Evolutionary conservation across 1,140 invertebrate genomes (phyloP), one percentile per base, ranked within the genome.

Genomic region (Papilio dardanus): DNA sequence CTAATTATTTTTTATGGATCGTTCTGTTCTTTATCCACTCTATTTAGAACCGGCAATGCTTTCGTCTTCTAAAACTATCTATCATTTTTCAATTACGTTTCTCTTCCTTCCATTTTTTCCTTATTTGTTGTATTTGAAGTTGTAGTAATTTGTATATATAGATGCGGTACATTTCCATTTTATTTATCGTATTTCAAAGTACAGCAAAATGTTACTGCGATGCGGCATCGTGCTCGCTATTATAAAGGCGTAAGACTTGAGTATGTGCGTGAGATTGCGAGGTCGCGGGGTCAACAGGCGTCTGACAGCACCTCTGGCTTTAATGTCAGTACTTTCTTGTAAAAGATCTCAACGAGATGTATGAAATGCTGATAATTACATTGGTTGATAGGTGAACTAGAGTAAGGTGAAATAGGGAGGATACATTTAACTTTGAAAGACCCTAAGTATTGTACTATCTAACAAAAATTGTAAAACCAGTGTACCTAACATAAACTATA

Each of bases 271-370:
- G 77, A 83, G 82, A 80, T 83, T 77, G 80, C 71, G 71, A 79
- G 80, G 80, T 81, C 81, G 78, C n/a, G 71, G 62, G 83, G 83
- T 85, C 83, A 85, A 83, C 77, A 77, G 73, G 82, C 79, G 77
- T 79, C 78, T 76, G 83, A 82, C 81, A 79, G 76, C 76, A 76
- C 80, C 24, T 33, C 58, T 75, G 31, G 30, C 65, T 77, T 78
- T 76, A 81, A 79, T 76, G 69, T 65, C 73, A 81, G 30, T 73
- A 50, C 21, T 73, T 73, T 73, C 50, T 73, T 21, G 71, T 73
- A 28, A 33, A 58, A 73, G 71, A 73, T 73, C 30, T 73, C 50
- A 54, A 58, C 71, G n/a, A 54, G 33, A 40, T 69, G 68, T 58
- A 54, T 54, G 50, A 54, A 54, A 46, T 46, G 42, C 42, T 46